Evolutionary conservation across 2,113 vertebrate genomes (phyloP).

Genomic region (Leucopternis melanops): DNA sequence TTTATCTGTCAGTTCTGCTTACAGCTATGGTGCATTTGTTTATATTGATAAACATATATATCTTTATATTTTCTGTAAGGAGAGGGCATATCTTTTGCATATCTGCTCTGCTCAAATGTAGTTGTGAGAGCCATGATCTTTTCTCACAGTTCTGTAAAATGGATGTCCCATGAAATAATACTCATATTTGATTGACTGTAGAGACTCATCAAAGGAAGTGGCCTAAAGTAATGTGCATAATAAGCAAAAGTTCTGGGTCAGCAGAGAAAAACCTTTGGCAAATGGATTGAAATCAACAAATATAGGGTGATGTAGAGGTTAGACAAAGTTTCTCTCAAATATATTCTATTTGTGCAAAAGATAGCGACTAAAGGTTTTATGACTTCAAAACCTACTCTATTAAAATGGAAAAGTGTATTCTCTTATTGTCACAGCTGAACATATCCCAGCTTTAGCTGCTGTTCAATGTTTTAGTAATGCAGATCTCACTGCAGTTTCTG

Average conservation of each 20-base stretch:
- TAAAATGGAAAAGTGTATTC: neutral
- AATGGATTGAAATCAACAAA: neutral
- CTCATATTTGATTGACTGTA: neutral
- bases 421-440: neutral
- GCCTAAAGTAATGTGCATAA: neutral
- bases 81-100: neutral
- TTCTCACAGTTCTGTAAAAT: neutral
- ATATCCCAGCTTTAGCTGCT: neutral
- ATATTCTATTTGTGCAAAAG: neutral
- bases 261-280: neutral
- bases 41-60: neutral
- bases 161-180: neutral
- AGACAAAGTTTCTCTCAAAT: neutral
- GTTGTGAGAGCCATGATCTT: neutral
- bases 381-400: neutral
- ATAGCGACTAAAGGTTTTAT: neutral
- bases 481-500: neutral
- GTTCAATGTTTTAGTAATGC: neutral
- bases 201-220: neutral
- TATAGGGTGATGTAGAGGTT: neutral
- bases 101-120: neutral
- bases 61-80: neutral
- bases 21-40: neutral
- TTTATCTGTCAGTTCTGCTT: neutral
- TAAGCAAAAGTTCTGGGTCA: neutral